phyloP scores from a whole-genome alignment of 2,113 vertebrate genomes.

The Salvator merianae region DNA sequence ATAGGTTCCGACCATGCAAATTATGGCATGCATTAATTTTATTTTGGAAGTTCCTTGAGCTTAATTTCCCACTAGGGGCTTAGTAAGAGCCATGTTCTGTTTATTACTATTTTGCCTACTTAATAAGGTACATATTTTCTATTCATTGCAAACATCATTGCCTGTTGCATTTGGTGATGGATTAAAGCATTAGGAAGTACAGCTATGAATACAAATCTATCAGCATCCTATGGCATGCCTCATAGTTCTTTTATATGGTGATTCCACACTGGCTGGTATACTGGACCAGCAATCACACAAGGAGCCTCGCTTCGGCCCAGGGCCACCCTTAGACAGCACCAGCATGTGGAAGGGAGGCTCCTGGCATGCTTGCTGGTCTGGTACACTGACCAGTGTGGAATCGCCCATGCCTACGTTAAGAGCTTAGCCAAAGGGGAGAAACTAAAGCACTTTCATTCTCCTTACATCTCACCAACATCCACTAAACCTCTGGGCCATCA shows the following conservation, averaged over 20 bases:
- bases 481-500: too few species aligned
- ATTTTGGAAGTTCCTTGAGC: neutral
- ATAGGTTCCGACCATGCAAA: neutral
- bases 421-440: neutral
- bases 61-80: neutral
- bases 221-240: neutral
- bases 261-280: too few species aligned
- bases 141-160: neutral
- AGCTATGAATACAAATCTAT: neutral
- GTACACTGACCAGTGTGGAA: too few species aligned
- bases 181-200: neutral
- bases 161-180: neutral
- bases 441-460: neutral
- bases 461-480: neutral
- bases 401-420: neutral
- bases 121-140: neutral
- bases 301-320: too few species aligned
- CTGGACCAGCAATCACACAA: too few species aligned
- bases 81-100: neutral
- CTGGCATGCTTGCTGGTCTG: too few species aligned
- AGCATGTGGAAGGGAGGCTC: too few species aligned
- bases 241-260: neutral
- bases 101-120: neutral
- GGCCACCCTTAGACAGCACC: too few species aligned
- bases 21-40: neutral